Conservation (phyloP, 1,140 invertebrate genomes). For the Cotesia vestalis region DNA sequence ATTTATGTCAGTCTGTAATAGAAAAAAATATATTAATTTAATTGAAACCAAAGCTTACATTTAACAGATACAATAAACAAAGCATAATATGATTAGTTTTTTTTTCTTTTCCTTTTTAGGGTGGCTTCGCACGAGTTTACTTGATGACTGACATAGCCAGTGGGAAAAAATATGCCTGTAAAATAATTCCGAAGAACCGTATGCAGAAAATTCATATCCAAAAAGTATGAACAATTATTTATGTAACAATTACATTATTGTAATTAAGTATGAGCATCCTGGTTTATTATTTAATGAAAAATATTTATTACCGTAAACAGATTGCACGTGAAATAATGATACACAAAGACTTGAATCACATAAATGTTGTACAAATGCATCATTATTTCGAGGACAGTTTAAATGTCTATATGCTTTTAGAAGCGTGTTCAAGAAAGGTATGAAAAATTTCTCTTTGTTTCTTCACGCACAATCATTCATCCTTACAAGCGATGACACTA, state of each 20-base stretch:
- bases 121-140: slow-evolving; percentile 79
- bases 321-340: slow-evolving; percentile 76
- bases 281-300: not conserved
- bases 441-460: slow-evolving; percentile 19
- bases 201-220: slow-evolving; percentile 76
- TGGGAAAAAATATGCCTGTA: slow-evolving; percentile 74
- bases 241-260: not conserved
- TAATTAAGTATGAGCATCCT: not conserved
- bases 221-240: slow-evolving; percentile 64
- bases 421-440: slow-evolving; percentile 75
- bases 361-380: slow-evolving; percentile 77
- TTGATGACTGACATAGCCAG: slow-evolving; percentile 73
- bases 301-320: slow-evolving; percentile 39
- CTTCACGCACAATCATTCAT: not conserved
- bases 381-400: slow-evolving; percentile 77
- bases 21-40: slow-evolving; percentile 3
- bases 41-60: too few relatives aligned
- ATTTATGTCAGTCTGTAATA: not conserved
- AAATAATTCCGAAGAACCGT: slow-evolving; percentile 77
- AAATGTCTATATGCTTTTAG: slow-evolving; percentile 79
- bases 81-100: slow-evolving; percentile 4
- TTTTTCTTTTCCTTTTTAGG: slow-evolving; percentile 66
- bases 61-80: not conserved
- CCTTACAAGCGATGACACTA: not conserved
- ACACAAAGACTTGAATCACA: slow-evolving; percentile 73